Evolutionary conservation across 2,113 vertebrate species (phyloP), one percentile per base, ranked within the genome.

Genomic region (Mus pahari): DNA sequence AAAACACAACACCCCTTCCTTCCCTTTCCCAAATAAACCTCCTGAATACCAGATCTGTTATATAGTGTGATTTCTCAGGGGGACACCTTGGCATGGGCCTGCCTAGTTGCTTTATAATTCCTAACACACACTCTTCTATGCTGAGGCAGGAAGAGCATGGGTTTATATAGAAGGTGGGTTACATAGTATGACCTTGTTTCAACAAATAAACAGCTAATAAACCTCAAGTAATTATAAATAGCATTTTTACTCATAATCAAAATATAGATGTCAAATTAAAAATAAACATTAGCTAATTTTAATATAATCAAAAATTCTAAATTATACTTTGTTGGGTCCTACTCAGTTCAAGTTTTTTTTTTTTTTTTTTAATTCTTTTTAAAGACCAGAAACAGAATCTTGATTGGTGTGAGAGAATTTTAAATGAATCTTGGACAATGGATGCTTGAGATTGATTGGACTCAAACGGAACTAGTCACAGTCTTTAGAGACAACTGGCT

Each of bases 281-380:
- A 74, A 42, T 64, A 71, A 81, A 36, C 71, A 73, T n/a, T 31
- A 19, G 31, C 7, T 39, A 31, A 68, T 48, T 83, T 70, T 36
- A 68, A 95, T 84, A 42, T 33, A 93, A 96, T 92, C 92, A 39
- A 93, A 83, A 79, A 71, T 88, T 88, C 42, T 62, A 53, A 39
- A 86, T 92, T 64, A 75, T 79, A 64, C 68, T 79, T 90, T 36
- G 26, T 24, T 89, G 83, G 87, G 10, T 64, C 9, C 8, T 66
- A 48, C 2, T 78, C 14, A 81, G 55, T 2, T 31, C 1, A n/a
- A n/a, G 39, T 48, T 7, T 48, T 48, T 48, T 48, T 48, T 48
- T 48, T 48, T 48, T 48, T 48, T 48, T 48, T 48, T 48, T 6
- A 16, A 22, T 26, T 73, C 45, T 19, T 53, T 94, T 94, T 71